Evolutionary conservation across 2,888 invertebrate genomes (phyloP).

Genomic region (Nephrocerus scutellatus): DNA sequence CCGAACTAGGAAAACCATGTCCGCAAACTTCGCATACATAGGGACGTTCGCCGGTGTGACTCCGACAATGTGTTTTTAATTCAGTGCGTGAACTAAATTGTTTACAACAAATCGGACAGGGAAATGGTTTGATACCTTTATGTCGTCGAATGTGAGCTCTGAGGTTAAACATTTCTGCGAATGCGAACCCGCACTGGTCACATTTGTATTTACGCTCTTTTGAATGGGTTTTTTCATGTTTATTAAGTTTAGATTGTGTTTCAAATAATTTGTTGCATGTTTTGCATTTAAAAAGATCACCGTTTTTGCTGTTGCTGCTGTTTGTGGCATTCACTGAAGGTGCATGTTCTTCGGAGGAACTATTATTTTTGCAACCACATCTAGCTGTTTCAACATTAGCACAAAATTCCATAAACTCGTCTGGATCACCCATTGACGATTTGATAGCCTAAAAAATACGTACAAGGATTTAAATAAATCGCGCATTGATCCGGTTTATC

Average conservation of each 20-base stretch:
- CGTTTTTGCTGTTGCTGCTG: too few relatives aligned
- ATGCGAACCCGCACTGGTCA: slow-evolving; percentile 19
- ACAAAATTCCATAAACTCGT: too few relatives aligned
- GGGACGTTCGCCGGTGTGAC: slow-evolving; percentile 23
- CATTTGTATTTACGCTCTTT: slow-evolving; percentile 21
- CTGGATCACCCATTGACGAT: too few relatives aligned
- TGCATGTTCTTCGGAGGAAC: too few relatives aligned
- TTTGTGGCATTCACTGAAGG: too few relatives aligned
- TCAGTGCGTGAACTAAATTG: slow-evolving; percentile 20
- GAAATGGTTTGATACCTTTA: slow-evolving; percentile 15
- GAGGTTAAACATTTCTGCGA: slow-evolving; percentile 19
- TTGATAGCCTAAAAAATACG: too few relatives aligned
- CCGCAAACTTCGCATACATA: slow-evolving; percentile 22
- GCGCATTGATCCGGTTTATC: too few relatives aligned
- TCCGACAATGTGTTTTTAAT: slow-evolving; percentile 17
- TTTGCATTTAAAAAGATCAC: slow-evolving; percentile 3
- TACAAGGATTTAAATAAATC: too few relatives aligned
- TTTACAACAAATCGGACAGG: slow-evolving; percentile 19
- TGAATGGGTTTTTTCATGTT: slow-evolving; percentile 7
- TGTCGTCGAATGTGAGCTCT: slow-evolving; percentile 22
- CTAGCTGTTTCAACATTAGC: too few relatives aligned
- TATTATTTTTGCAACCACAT: too few relatives aligned
- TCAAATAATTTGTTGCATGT: slow-evolving; percentile 3
- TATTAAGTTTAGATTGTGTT: neutral
- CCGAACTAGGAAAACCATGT: slow-evolving; percentile 14